Base-by-base conservation (phyloP, 2,113 vertebrate species). In the Gorilla gorilla region DNA sequence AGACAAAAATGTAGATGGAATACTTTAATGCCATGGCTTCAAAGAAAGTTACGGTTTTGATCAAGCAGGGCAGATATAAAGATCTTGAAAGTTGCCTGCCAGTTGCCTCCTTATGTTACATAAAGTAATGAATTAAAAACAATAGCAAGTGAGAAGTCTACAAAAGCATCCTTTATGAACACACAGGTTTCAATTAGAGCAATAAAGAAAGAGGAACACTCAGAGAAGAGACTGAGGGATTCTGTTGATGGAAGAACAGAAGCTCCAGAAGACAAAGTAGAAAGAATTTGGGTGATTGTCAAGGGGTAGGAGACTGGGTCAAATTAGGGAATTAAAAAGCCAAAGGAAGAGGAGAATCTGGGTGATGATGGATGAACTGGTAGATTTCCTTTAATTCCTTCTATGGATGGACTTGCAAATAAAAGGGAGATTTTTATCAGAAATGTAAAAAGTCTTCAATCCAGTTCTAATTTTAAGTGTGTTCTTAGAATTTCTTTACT, bases 61-160 rank as follows among this genome's bases (percentile, higher is more conserved):
- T 20, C 9, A 50, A 93, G 52, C 23, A 84, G 8, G 55, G 12
- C 8, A 48, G 66, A 86, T 75, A 75, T 5, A 90, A 90, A 88
- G 30, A 76, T 87, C 22, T 45, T 75, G 32, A 2, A 90, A 30
- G 55, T 4, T 88, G 30, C 57, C 45, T 59, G 75, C 8, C 10
- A 76, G 55, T 38, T 64, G 12, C 20, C 27, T 4, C 6, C 66
- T 68, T 40, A 0, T 59, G 43, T 38, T 68, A 82, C 8, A 66
- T 40, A 57, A 94, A 80, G 70, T 30, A 88, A 91, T 43, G 25
- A 89, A 96, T 64, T 93, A 72, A 89, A 94, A 96, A 61, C 12
- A 93, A 80, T 25, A 75, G 72, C 40, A 94, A 89, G 48, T 30
- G 38, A 85, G n/a, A 89, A 45, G 79, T 25, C n/a, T 89, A 83